Percentiles rank a stretch among this genome's conserved stretches.
Conservation (phyloP, 1,140 invertebrate genomes). For the Plutomurus gul region DNA sequence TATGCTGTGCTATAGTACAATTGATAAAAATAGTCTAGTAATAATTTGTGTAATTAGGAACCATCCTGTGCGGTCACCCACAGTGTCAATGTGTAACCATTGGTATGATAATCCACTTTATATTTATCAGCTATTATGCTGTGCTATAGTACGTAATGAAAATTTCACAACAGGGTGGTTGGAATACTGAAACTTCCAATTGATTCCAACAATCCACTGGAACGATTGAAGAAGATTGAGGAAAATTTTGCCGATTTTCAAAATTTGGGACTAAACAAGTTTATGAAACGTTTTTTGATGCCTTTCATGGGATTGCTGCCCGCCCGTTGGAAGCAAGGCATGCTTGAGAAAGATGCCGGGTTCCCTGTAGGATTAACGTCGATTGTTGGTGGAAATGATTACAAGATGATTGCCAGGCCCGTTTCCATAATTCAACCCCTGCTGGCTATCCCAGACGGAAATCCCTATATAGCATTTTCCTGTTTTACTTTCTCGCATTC, state of each 20-base stretch:
- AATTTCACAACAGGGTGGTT: background rate
- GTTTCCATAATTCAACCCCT: conserved; percentile 1
- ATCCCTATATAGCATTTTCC: background rate
- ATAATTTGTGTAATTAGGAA: too few relatives aligned
- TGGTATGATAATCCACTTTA: conserved; percentile 3
- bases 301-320: background rate
- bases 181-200: conserved; percentile 14
- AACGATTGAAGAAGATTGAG: background rate
- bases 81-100: conserved; percentile 29
- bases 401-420: conserved; percentile 11
- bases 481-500: conserved; percentile 33
- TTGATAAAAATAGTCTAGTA: too few relatives aligned
- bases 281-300: background rate
- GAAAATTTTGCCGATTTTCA: background rate
- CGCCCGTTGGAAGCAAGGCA: background rate
- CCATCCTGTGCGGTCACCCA: background rate
- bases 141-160: background rate
- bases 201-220: background rate
- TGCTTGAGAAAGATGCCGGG: background rate
- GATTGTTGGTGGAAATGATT: conserved; percentile 24
- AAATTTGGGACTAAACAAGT: conserved; percentile 22
- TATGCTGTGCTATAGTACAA: too few relatives aligned
- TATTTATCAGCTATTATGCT: background rate
- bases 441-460: background rate
- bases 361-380: background rate